Evolutionary conservation across 2,888 invertebrate species (phyloP).

Genomic region (Lamellibrachia satsuma): DNA sequence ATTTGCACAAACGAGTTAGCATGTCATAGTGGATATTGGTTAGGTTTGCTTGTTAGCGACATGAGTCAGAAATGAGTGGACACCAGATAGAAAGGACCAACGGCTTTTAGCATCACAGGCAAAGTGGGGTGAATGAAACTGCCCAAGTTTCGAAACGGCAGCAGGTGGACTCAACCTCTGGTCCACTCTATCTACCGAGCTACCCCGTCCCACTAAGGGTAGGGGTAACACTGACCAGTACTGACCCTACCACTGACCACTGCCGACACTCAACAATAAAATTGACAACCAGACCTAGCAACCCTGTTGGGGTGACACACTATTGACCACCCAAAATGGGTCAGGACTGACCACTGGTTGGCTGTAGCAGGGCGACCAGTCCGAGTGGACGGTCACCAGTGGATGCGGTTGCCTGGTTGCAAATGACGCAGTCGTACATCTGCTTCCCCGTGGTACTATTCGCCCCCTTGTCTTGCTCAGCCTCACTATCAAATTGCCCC

Average conservation of each 20-base stretch:
- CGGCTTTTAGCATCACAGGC: no score
- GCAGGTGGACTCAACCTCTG: no score
- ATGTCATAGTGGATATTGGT: no score
- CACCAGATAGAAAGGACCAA: no score
- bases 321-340: not conserved
- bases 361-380: constrained; percentile 83
- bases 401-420: constrained; percentile 88
- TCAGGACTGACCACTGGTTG: constrained; percentile 76
- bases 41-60: no score
- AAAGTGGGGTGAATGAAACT: no score
- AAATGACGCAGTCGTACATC: constrained; percentile 91
- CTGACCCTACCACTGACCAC: no score
- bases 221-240: not conserved
- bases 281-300: not conserved
- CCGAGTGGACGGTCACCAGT: constrained; percentile 86
- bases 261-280: not conserved
- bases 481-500: not conserved
- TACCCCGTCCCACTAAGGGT: not conserved
- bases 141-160: no score
- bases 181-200: no score
- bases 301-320: not conserved
- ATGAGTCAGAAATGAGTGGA: no score
- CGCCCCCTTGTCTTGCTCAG: constrained; percentile 31
- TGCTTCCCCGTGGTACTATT: constrained; percentile 36
- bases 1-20: no score